Base-by-base conservation (phyloP, 2,113 vertebrate genomes). In the Apeltes quadracus region DNA sequence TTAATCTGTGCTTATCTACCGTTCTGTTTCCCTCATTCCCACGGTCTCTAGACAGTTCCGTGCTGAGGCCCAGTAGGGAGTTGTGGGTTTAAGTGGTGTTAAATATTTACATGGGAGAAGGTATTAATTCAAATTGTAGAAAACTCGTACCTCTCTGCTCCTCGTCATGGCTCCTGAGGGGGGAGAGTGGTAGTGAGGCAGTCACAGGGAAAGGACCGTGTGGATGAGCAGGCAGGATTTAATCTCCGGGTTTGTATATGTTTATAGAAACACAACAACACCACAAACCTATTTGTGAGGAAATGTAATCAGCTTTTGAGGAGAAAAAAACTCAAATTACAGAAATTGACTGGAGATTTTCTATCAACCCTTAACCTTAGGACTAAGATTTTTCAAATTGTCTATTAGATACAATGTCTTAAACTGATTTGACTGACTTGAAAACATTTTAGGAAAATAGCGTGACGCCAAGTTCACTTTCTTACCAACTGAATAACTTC, bases 1-100 rank as follows among this genome's bases (percentile, higher is more conserved):
- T 87, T 92, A 92, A 93, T 92, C 88, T 83, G 67, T 61, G 76
- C 62, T 53, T 72, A 71, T 81, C 63, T 76, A 75, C 77, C 20
- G 0, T 76, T 72, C 68, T 36, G 23, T 51, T 43, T 57, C 63
- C 61, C 55, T 64, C 75, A 80, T 73, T 89, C 76, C 76, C 58
- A 38, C 48, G 44, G 74, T 90, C 89, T 88, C 87, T 53, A 85
- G 86, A 89, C 76, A 73, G 56, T 84, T 83, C 69, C 61, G 27
- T 78, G 70, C 83, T 67, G 61, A 64, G 75, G 74, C 83, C 79
- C 77, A 32, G 66, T 56, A 62, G 82, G 86, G 78, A 77, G 77
- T 84, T 83, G 79, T 83, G 70, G 88, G 84, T 92, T 91, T 90
- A 92, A 92, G 88, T 90, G 88, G 83, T 88, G 87, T 91, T 90